A percentile compares a stretch with the other conserved stretches of the same genome.
Conservation (phyloP, 2,888 invertebrate genomes). For the Mesodorylaimus sp. region DNA sequence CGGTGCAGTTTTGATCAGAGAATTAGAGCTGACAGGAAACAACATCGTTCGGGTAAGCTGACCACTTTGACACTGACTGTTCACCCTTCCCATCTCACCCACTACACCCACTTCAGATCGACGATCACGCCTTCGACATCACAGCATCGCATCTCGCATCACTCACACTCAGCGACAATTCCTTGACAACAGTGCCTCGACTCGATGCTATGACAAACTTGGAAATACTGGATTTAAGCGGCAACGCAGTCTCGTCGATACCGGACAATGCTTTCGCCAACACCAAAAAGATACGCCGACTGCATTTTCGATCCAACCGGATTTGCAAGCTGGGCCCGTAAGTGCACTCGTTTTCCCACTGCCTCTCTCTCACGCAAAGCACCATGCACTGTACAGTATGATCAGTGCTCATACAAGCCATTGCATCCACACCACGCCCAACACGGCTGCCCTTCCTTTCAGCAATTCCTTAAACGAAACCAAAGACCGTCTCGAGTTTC, state of each 20-base stretch:
- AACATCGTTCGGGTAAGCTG: not conserved
- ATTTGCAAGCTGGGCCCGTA: not conserved
- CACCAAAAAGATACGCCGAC: not conserved
- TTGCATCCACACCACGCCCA: too few species aligned
- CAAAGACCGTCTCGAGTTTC: constrained; percentile 42
- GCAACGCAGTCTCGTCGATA: not conserved
- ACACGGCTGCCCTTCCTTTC: too few species aligned
- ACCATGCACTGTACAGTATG: too few species aligned
- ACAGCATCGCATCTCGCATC: not conserved
- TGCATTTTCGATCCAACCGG: not conserved
- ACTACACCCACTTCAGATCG: not conserved
- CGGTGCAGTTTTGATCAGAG: not conserved
- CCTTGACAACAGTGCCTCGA: not conserved
- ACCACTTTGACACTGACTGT: not conserved
- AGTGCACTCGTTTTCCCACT: too few species aligned
- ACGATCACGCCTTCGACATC: not conserved
- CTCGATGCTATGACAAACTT: not conserved
- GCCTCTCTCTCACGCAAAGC: too few species aligned
- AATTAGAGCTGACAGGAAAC: not conserved
- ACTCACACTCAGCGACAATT: not conserved
- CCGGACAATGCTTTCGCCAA: not conserved
- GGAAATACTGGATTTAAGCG: not conserved
- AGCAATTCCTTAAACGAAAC: constrained; percentile 21
- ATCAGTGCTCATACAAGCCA: too few species aligned
- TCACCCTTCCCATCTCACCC: not conserved